phyloP scores from a whole-genome alignment of 2,888 invertebrate genomes.

The Drosophila siamana region DNA sequence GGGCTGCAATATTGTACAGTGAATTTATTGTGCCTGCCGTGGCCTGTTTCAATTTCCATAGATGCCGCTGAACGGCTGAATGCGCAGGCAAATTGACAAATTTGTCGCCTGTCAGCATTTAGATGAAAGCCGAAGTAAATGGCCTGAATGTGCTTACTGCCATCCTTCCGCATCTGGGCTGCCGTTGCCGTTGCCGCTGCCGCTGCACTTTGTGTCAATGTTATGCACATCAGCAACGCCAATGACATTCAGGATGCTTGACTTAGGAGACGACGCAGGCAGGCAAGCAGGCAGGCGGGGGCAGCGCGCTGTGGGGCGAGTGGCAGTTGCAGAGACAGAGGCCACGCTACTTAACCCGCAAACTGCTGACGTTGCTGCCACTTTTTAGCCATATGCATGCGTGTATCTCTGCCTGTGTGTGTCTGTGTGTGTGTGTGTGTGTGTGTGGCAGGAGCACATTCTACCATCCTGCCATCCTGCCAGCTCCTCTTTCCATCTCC shows the following conservation, averaged over 20 bases:
- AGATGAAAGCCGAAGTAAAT: conserved; percentile 36
- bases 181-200: conserved; percentile 21
- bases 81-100: conserved; percentile 46
- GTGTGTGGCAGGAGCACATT: conserved; percentile 15
- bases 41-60: conserved; percentile 2
- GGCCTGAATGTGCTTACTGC: conserved; percentile 16
- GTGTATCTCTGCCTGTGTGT: conserved; percentile 15
- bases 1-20: conserved; percentile 20
- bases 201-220: conserved; percentile 76
- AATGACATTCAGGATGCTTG: conserved; percentile 61
- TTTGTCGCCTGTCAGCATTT: conserved; percentile 56
- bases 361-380: conserved; percentile 67
- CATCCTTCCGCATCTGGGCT: neutral
- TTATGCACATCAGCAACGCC: conserved; percentile 74
- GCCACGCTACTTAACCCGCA: conserved; percentile 75
- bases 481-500: conserved; percentile 29
- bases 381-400: conserved; percentile 32
- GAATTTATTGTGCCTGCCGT: neutral
- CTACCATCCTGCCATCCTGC: conserved; percentile 15
- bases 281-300: neutral
- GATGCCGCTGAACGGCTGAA: conserved; percentile 3
- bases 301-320: conserved; percentile 23
- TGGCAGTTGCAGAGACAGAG: conserved; percentile 34
- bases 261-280: no score
- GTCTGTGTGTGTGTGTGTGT: conserved; percentile 18